Evolutionary conservation across 2,888 invertebrate genomes (phyloP), one percentile per base, ranked within the genome.

Genomic region (Tetanocera ferruginea): DNA sequence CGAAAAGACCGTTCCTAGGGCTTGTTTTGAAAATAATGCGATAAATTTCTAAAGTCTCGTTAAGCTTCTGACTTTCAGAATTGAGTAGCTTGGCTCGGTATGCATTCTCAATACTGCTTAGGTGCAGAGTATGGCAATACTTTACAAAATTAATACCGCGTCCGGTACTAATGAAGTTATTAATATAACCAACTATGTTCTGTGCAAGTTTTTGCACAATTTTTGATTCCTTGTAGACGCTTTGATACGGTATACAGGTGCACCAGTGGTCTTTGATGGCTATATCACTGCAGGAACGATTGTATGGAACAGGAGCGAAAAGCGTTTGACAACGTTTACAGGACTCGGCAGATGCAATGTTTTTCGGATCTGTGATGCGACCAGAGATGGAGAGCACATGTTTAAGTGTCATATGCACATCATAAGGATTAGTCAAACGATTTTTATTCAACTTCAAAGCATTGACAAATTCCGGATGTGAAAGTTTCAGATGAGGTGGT

Each of bases 251-350:
- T 76, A 93, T 91, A 84, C 95, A 96, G 76, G 94, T 93, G 86
- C 95, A 95, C 95, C 95, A 95, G 85, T 95, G 95, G 60, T 93
- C 91, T 9, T 91, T 91, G 73, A 96, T 93, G 0, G 92, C 92
- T 6, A 92, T 93, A 76, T 95, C 93, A 52, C 90, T 89, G 84
- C 96, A 96, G 2, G 93, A 93, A 31, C 96, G 91, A 79, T 92
- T 92, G 52, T 87, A 87, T 17, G 91, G 91, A 2, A 94, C 91
- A 37, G 91, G 90, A 55, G 90, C 86, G 74, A 96, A 92, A 74
- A 95, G 84, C 76, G 93, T 93, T 78, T 91, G 92, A 84, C 95
- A 95, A 3, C 90, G 91, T 0, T 92, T 91, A 85, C 95, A 95
- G n/a, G 91, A 92, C 79, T 88, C 86, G 71, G 92, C 91, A 1